phyloP scores from a whole-genome alignment of 2,113 vertebrate genomes.

The Chloropsis cyanopogon region DNA sequence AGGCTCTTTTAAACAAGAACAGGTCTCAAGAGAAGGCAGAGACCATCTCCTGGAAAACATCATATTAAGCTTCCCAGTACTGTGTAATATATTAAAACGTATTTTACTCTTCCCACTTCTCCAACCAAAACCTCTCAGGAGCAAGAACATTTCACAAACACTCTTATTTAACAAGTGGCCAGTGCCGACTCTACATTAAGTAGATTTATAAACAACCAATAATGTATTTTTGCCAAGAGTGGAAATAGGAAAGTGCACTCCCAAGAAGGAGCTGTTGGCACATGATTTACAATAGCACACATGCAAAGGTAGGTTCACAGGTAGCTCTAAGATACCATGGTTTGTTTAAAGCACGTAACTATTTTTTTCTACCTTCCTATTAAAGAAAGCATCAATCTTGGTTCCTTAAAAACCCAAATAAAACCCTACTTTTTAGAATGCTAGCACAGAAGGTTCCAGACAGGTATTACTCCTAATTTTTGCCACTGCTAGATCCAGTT shows the following conservation, averaged over 20 bases:
- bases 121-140: background rate
- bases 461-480: background rate
- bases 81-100: background rate
- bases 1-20: fast-evolving
- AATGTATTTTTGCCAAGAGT: background rate
- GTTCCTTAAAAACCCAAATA: background rate
- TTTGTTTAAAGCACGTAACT: background rate
- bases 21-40: background rate
- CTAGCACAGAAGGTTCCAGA: background rate
- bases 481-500: background rate
- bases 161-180: background rate
- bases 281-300: background rate
- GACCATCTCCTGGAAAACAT: background rate
- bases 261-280: background rate
- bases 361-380: background rate
- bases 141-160: background rate
- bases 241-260: background rate
- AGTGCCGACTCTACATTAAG: background rate
- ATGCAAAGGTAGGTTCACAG: background rate
- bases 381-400: background rate
- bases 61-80: background rate
- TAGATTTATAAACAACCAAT: background rate
- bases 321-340: background rate
- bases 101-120: background rate
- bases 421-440: background rate